Conservation (phyloP, 2,113 vertebrate species). For the Stictonetta naevosa region DNA sequence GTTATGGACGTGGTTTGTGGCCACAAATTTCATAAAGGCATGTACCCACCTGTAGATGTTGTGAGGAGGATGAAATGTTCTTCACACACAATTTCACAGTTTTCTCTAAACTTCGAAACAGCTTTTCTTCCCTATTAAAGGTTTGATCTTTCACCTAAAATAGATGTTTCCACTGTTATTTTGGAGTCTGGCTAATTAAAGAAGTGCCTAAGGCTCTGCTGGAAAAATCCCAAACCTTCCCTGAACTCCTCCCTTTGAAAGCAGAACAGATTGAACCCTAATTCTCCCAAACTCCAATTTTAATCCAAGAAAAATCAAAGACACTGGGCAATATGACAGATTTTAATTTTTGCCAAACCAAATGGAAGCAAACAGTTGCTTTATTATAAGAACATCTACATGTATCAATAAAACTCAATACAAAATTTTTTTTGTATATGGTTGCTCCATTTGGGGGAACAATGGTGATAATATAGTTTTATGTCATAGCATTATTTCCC, state of each 20-base stretch:
- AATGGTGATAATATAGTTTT: background rate
- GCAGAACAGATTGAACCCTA: background rate
- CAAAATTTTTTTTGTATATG: background rate
- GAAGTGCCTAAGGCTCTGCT: background rate
- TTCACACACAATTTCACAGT: slow-evolving; percentile 86
- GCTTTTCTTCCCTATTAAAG: slow-evolving; percentile 92
- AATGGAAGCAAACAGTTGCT: background rate
- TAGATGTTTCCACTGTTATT: background rate
- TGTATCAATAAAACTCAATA: background rate
- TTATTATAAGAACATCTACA: background rate
- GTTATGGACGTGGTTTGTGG: background rate
- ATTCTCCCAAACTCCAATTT: background rate
- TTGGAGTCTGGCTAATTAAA: background rate
- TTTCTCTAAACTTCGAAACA: slow-evolving; percentile 93
- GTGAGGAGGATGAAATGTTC: slow-evolving; percentile 84
- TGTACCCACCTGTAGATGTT: slow-evolving; percentile 84
- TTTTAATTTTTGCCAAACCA: background rate
- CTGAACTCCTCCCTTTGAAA: background rate
- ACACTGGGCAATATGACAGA: background rate
- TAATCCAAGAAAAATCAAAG: background rate
- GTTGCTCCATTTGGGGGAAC: background rate
- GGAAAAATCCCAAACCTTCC: background rate
- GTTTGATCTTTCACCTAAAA: slow-evolving; percentile 91
- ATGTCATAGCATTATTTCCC: background rate
- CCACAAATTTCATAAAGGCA: background rate